These are phyloP conservation scores for Polyergus mexicanus DNA, from an alignment of 1,140 invertebrate genomes.

Conservation along the genomic window DNA sequence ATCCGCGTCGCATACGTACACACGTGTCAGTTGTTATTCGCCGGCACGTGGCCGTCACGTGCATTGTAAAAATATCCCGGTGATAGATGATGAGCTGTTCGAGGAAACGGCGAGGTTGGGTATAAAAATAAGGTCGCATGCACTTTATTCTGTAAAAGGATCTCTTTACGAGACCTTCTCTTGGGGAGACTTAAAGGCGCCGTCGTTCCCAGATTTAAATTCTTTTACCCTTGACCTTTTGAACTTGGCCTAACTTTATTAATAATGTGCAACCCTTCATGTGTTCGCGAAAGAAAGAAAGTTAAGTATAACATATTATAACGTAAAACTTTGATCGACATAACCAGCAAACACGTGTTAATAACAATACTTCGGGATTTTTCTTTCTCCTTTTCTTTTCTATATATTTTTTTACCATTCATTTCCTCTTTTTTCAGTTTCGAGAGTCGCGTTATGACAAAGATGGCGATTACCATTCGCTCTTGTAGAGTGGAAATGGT, in stretches of 20 bases:
- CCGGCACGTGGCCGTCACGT: constrained; percentile 20
- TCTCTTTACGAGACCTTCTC: too few species aligned
- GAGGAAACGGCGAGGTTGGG: background rate
- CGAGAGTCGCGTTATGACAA: background rate
- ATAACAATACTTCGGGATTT: background rate
- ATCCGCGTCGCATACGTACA: constrained; percentile 41
- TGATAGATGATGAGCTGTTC: constrained; percentile 34
- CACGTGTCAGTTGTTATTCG: constrained; percentile 43
- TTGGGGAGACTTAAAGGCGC: background rate
- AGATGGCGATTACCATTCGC: background rate
- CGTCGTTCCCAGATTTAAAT: too few species aligned
- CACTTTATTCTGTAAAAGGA: background rate
- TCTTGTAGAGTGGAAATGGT: background rate
- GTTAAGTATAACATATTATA: background rate
- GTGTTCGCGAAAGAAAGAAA: background rate
- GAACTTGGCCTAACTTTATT: constrained; percentile 17
- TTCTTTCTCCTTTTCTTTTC: background rate
- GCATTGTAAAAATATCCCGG: constrained; percentile 39
- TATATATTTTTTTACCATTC: background rate
- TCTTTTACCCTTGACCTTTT: background rate
- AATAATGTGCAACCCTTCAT: constrained; percentile 16
- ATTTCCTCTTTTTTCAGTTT: background rate
- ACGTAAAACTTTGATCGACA: constrained; percentile 9
- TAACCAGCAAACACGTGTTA: background rate
- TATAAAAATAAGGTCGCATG: constrained; percentile 11